Evolutionary conservation across 2,797 vertebrate genomes (phyloP).

Genomic region (Cuculus canorus): DNA sequence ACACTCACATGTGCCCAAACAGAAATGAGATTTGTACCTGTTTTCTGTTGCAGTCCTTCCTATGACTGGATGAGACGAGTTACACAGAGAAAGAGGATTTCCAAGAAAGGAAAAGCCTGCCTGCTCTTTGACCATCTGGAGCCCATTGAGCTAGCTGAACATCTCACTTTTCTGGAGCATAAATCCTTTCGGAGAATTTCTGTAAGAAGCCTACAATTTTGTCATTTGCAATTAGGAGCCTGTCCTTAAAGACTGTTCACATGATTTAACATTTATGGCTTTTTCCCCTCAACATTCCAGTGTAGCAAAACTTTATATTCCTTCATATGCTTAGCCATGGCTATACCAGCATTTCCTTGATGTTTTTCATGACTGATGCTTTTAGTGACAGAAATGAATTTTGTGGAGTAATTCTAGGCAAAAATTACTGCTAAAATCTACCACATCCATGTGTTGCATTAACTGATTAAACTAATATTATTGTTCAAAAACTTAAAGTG

Average conservation of each 20-base stretch:
- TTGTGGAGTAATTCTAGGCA: not conserved
- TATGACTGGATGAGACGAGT: slow-evolving; percentile 98
- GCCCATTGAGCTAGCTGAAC: slow-evolving; percentile 94
- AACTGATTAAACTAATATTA: not conserved
- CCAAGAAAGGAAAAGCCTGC: slow-evolving; percentile 96
- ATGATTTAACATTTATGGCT: not conserved
- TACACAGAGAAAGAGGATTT: slow-evolving; percentile 92
- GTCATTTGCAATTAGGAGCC: not conserved
- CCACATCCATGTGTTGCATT: not conserved
- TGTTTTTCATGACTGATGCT: not conserved
- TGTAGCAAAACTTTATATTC: not conserved
- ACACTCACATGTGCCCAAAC: not conserved
- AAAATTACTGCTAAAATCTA: not conserved
- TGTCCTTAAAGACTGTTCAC: not conserved
- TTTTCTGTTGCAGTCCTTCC: slow-evolving; percentile 85
- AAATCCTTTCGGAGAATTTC: slow-evolving; percentile 96
- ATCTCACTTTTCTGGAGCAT: slow-evolving; percentile 97
- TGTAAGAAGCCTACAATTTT: slow-evolving; percentile 76
- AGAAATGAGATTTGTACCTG: slow-evolving; percentile 1
- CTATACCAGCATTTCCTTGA: not conserved
- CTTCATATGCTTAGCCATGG: not conserved
- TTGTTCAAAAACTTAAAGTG: not conserved
- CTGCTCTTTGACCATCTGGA: slow-evolving; percentile 97
- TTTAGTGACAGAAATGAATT: not conserved
- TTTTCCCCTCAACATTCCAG: not conserved